Conservation (phyloP, 2,797 vertebrate species). For the Arctocebus calabarensis region DNA sequence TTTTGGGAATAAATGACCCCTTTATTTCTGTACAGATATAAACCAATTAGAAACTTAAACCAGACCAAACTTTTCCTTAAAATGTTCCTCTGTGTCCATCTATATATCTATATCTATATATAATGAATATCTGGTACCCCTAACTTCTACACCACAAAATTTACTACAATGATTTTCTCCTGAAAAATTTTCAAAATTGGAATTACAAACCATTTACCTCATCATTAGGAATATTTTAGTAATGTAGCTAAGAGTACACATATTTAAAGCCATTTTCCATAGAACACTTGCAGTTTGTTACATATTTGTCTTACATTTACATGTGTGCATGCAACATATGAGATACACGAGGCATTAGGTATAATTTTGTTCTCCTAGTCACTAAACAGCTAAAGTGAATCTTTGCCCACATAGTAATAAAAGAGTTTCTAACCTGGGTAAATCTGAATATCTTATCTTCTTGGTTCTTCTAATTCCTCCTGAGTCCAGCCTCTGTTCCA, state of each 20-base stretch:
- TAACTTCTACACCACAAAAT: not conserved
- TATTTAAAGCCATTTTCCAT: not conserved
- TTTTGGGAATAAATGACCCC: not conserved
- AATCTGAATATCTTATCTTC: not conserved
- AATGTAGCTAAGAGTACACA: not conserved
- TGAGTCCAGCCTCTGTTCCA: not conserved
- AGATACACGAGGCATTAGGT: not conserved
- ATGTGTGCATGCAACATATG: not conserved
- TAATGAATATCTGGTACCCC: not conserved
- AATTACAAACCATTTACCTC: not conserved
- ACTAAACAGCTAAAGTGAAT: not conserved
- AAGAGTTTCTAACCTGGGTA: not conserved
- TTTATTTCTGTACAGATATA: not conserved
- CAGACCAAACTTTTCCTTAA: not conserved
- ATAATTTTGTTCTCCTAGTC: not conserved
- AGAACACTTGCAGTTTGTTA: not conserved
- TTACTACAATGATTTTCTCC: not conserved
- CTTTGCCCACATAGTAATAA: not conserved
- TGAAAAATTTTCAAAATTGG: not conserved
- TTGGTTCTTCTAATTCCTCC: not conserved
- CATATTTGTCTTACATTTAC: not conserved
- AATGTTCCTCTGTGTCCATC: not conserved
- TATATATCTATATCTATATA: no score
- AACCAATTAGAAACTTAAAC: not conserved
- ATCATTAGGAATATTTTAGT: constrained; percentile 14